Evolutionary conservation across 1,140 invertebrate genomes (phyloP).

Genomic region (Calliopsis andreniformis): DNA sequence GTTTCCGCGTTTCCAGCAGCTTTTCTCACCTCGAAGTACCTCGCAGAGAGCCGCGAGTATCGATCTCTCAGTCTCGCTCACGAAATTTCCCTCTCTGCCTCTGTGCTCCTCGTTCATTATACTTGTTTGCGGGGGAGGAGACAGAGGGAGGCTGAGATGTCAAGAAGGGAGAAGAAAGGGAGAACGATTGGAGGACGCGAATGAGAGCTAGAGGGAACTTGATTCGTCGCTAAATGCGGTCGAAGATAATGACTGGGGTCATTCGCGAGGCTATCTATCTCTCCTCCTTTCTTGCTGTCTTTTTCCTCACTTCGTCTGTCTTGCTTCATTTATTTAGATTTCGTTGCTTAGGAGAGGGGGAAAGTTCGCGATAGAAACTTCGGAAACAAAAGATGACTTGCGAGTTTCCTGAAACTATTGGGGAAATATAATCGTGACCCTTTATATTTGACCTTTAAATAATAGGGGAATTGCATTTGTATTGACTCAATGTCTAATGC

Average conservation of each 20-base stretch:
- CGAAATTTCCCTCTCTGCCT: slow-evolving; percentile 35
- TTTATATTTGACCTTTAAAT: too few relatives aligned
- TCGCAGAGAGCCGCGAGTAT: slow-evolving; percentile 38
- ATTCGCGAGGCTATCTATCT: slow-evolving; percentile 55
- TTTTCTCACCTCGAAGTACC: slow-evolving; percentile 17
- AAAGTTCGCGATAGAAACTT: too few relatives aligned
- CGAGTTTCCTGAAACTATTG: too few relatives aligned
- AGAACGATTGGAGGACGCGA: neutral
- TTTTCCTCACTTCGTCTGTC: neutral
- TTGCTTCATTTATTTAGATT: neutral
- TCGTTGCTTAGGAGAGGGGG: too few relatives aligned
- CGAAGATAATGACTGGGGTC: slow-evolving; percentile 62
- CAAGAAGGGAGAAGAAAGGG: slow-evolving; percentile 4
- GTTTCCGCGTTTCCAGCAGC: slow-evolving; percentile 38
- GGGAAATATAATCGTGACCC: too few relatives aligned
- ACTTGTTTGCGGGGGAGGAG: neutral
- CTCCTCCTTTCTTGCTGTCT: neutral
- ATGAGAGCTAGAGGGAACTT: neutral
- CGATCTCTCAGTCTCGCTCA: slow-evolving; percentile 38
- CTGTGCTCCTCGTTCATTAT: slow-evolving; percentile 19
- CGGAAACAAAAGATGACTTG: neutral
- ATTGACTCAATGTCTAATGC: too few relatives aligned
- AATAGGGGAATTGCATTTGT: too few relatives aligned
- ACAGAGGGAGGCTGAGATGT: neutral
- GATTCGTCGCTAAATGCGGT: slow-evolving; percentile 35